Percentiles rank a stretch among this genome's conserved stretches.
phyloP scores from a whole-genome alignment of 1,140 invertebrate species.

The Vanessa tameamea region DNA sequence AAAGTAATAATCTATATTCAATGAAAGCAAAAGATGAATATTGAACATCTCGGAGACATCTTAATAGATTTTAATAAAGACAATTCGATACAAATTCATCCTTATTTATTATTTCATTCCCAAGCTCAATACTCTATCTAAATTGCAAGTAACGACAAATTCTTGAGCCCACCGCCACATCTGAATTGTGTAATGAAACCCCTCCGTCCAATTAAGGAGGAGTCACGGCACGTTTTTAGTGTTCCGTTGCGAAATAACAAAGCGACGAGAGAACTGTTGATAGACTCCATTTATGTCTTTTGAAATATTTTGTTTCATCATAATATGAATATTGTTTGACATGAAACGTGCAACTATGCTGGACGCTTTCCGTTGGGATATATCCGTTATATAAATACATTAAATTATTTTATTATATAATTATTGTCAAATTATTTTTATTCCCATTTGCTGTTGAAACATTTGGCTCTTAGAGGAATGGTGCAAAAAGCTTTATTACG shows the following conservation, averaged over 20 bases:
- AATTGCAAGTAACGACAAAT: slow-evolving; percentile 7
- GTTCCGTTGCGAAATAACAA: slow-evolving; percentile 5
- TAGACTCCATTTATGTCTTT: background rate
- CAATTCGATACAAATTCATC: slow-evolving; percentile 3
- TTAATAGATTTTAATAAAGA: background rate
- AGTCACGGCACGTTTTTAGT: slow-evolving; percentile 4
- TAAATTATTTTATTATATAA: too few relatives aligned
- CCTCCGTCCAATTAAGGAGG: slow-evolving; percentile 15
- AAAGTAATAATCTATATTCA: too few relatives aligned
- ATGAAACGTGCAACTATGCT: too few relatives aligned
- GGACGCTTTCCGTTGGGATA: too few relatives aligned
- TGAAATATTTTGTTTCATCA: background rate
- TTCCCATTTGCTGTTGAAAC: too few relatives aligned
- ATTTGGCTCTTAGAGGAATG: too few relatives aligned
- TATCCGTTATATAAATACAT: too few relatives aligned
- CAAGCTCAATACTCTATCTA: background rate
- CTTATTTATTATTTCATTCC: background rate
- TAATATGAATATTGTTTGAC: too few relatives aligned
- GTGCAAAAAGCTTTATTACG: too few relatives aligned
- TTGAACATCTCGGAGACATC: too few relatives aligned
- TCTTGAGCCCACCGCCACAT: slow-evolving; percentile 3
- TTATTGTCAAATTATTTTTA: too few relatives aligned
- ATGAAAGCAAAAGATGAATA: too few relatives aligned
- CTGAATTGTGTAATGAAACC: slow-evolving; percentile 8
- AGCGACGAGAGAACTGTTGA: background rate